A percentile compares a stretch with the other conserved stretches of the same genome.
Conservation (phyloP, 2,797 vertebrate genomes). For the Silurus aristotelis region DNA sequence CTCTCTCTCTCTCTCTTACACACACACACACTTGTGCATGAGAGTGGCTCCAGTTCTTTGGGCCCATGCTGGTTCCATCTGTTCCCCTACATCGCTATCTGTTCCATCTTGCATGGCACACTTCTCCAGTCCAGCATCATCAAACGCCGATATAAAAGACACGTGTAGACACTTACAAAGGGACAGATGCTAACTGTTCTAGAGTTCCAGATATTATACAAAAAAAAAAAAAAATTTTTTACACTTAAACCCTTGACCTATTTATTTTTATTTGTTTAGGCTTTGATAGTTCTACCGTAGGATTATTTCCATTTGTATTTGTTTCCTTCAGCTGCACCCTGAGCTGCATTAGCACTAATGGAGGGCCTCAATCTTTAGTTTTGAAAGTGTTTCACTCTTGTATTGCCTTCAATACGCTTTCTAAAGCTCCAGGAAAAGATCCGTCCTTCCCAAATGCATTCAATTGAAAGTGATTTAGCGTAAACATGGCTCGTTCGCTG, state of each 20-base stretch:
- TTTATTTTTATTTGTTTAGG: not conserved
- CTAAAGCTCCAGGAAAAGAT: not conserved
- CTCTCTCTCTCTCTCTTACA: not conserved
- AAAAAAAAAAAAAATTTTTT: not conserved
- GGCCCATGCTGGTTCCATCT: slow-evolving; percentile 20
- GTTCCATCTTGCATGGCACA: not conserved
- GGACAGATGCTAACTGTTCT: not conserved
- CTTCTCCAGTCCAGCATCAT: slow-evolving; percentile 10
- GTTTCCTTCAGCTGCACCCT: too few relatives aligned
- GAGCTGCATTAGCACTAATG: too few relatives aligned
- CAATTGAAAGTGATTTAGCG: not conserved
- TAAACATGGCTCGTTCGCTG: not conserved
- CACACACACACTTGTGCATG: not conserved
- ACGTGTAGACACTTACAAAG: not conserved
- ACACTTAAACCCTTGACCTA: not conserved
- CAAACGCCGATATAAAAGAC: not conserved
- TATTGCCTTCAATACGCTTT: not conserved
- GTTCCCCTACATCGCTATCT: not conserved
- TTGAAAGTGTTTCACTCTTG: too few relatives aligned
- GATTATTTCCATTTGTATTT: not conserved
- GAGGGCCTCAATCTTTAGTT: too few relatives aligned
- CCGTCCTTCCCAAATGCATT: not conserved
- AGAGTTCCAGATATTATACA: not conserved
- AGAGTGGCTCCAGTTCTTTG: slow-evolving; percentile 8
- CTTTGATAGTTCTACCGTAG: not conserved